Evolutionary conservation across 2,888 invertebrate genomes (phyloP).

Genomic region (Schizaphis graminum): DNA sequence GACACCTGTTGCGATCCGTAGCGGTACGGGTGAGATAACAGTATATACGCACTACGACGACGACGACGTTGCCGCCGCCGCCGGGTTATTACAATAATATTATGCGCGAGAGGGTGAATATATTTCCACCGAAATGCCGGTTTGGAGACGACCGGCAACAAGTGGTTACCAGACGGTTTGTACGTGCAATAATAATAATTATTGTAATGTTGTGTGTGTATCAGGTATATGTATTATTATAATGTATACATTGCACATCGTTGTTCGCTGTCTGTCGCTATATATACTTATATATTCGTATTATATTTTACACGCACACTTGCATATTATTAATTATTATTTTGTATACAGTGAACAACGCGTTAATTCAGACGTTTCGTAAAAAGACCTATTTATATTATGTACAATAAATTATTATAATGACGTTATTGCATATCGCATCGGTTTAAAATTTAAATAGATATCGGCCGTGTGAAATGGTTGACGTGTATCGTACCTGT

Average conservation of each 20-base stretch:
- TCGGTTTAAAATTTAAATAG: slow-evolving; percentile 8
- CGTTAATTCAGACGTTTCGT: neutral
- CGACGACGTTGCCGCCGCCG: neutral
- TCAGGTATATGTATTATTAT: neutral
- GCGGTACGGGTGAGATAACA: slow-evolving; percentile 34
- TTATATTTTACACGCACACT: neutral
- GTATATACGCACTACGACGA: neutral
- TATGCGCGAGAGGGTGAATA: slow-evolving; percentile 52
- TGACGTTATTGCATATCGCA: neutral
- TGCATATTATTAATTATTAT: neutral
- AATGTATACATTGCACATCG: slow-evolving; percentile 1
- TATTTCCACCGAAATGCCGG: slow-evolving; percentile 41
- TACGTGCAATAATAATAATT: neutral
- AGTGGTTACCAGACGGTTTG: slow-evolving; percentile 41
- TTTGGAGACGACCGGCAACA: neutral
- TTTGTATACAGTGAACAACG: neutral
- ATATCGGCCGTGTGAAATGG: neutral
- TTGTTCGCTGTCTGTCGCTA: neutral
- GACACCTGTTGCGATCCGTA: slow-evolving; percentile 41
- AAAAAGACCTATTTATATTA: neutral
- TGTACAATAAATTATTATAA: neutral
- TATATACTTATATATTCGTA: neutral
- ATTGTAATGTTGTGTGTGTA: neutral
- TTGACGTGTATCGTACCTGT: neutral
- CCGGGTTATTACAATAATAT: slow-evolving; percentile 31